Evolutionary conservation across 2,888 invertebrate genomes (phyloP).

Genomic region (Andrena bucephala): DNA sequence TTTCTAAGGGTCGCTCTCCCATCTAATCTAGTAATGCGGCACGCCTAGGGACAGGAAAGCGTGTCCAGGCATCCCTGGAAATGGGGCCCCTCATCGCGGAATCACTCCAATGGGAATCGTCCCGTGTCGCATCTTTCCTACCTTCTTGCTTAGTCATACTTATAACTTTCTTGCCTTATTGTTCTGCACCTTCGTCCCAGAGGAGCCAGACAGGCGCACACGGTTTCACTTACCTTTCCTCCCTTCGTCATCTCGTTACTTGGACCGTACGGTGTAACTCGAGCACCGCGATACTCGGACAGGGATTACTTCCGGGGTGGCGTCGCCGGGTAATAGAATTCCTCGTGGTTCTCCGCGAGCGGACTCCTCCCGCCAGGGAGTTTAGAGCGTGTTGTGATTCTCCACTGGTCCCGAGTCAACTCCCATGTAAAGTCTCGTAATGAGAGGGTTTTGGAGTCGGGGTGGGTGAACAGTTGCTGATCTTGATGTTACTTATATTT

Average conservation of each 20-base stretch:
- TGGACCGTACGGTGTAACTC: slow-evolving; percentile 8
- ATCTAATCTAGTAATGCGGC: slow-evolving; percentile 82
- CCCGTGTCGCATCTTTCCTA: slow-evolving; percentile 79
- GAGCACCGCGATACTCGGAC: slow-evolving; percentile 23
- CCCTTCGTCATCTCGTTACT: slow-evolving; percentile 18
- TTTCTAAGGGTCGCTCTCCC: slow-evolving; percentile 70
- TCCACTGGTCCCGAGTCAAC: background rate
- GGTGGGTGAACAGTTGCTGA: background rate
- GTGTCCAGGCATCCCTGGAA: slow-evolving; percentile 70
- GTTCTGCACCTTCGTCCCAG: slow-evolving; percentile 63
- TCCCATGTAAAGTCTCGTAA: background rate
- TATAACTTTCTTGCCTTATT: slow-evolving; percentile 71
- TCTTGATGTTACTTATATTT: too few species aligned
- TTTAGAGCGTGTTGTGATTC: background rate
- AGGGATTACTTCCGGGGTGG: slow-evolving; percentile 20
- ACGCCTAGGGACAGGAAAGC: slow-evolving; percentile 68
- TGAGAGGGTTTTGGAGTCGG: background rate
- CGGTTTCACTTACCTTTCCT: slow-evolving; percentile 48
- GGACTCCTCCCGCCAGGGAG: slow-evolving; percentile 2
- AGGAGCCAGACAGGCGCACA: slow-evolving; percentile 19
- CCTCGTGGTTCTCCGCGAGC: background rate
- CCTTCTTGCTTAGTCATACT: slow-evolving; percentile 78
- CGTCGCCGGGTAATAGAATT: slow-evolving; percentile 17
- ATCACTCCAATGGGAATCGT: slow-evolving; percentile 83
- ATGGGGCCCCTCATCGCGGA: slow-evolving; percentile 81